Percentiles rank a stretch among this genome's conserved stretches.
Conservation (phyloP, 2,888 invertebrate genomes). For the Linyphia triangularis region DNA sequence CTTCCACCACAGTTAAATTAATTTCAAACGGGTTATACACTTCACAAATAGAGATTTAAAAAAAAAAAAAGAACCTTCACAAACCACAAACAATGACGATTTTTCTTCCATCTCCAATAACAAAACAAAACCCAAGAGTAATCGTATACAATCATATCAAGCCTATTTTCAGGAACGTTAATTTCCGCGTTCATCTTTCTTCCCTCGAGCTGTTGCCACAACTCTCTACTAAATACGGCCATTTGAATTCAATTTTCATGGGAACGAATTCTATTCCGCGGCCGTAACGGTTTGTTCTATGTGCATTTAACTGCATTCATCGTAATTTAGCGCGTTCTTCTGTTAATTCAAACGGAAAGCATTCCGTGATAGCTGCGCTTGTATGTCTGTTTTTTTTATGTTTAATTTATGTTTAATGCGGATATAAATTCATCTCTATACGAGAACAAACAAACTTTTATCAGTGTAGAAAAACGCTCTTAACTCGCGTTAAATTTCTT, state of each 20-base stretch:
- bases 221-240: constrained; percentile 22
- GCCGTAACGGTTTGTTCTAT: constrained; percentile 31
- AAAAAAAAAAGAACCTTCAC: constrained; percentile 12
- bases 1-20: background rate
- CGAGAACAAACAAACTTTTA: constrained; percentile 53
- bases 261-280: constrained; percentile 30
- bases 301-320: constrained; percentile 8
- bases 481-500: constrained; percentile 48
- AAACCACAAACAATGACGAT: constrained; percentile 17
- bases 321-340: constrained; percentile 33
- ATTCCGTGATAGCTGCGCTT: background rate
- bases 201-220: constrained; percentile 37
- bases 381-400: background rate
- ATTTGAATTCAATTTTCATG: constrained; percentile 47
- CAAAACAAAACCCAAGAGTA: background rate
- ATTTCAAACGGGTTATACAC: background rate
- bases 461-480: constrained; percentile 18
- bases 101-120: background rate
- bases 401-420: constrained; percentile 20
- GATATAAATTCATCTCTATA: constrained; percentile 27
- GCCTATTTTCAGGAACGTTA: constrained; percentile 14
- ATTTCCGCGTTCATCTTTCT: constrained; percentile 24
- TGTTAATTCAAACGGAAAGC: constrained; percentile 50
- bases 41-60: background rate
- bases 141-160: background rate